Evolutionary conservation across 1,140 invertebrate species (phyloP).

Genomic region (Heliconius himera): DNA sequence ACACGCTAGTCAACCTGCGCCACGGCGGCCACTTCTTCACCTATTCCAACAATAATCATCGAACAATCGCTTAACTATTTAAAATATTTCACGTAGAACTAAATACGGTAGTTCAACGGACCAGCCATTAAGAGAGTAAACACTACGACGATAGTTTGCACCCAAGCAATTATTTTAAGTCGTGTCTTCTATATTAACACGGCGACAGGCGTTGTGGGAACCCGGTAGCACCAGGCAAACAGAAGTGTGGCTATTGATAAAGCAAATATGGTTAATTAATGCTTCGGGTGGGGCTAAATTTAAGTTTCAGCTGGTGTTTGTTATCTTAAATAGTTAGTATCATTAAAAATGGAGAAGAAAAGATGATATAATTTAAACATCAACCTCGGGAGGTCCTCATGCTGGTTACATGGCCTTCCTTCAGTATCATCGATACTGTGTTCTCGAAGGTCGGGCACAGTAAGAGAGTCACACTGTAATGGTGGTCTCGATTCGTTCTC

Average conservation of each 20-base stretch:
- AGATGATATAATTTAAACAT: no score
- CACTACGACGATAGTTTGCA: slow-evolving; percentile 27
- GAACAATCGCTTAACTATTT: slow-evolving; percentile 19
- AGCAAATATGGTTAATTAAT: slow-evolving; percentile 7
- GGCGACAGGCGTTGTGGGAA: slow-evolving; percentile 26
- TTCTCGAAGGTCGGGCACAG: no score
- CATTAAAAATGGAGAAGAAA: no score
- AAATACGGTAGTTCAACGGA: slow-evolving; percentile 2
- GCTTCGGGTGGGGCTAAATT: neutral
- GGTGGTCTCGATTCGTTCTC: no score
- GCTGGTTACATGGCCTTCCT: no score
- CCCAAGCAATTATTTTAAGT: slow-evolving; percentile 32
- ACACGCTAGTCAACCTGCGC: no score
- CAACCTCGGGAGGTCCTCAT: no score
- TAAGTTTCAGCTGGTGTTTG: neutral
- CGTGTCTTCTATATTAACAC: slow-evolving; percentile 31
- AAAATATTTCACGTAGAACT: slow-evolving; percentile 23
- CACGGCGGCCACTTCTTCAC: no score
- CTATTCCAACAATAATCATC: neutral
- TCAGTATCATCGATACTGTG: no score
- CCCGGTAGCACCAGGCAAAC: slow-evolving; percentile 6
- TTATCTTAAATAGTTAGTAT: neutral
- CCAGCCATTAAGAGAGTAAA: slow-evolving; percentile 33
- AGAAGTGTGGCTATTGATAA: neutral
- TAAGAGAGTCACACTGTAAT: no score